phyloP scores from a whole-genome alignment of 1,140 invertebrate species.

The Helicoverpa armigera region DNA sequence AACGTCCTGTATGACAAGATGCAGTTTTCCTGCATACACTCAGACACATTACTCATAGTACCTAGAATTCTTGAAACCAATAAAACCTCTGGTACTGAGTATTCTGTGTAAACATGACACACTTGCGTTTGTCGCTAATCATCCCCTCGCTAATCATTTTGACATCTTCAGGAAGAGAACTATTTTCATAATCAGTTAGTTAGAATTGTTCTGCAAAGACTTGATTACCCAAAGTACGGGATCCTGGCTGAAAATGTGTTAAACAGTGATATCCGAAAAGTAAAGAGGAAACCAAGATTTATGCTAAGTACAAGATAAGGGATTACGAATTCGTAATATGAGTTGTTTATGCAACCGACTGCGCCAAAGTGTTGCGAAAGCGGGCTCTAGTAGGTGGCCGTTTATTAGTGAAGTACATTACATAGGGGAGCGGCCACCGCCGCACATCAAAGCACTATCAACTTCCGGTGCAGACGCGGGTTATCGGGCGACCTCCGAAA shows the following conservation, averaged over 20 bases:
- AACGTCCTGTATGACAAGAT: neutral
- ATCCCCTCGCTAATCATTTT: neutral
- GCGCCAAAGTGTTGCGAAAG: neutral
- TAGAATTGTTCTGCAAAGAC: neutral
- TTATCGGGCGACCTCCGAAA: conserved; percentile 83
- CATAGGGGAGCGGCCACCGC: conserved; percentile 67
- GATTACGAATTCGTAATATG: neutral
- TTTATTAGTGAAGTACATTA: conserved; percentile 55
- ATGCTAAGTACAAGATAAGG: too few species aligned
- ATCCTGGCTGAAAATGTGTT: too few species aligned
- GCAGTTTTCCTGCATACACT: neutral
- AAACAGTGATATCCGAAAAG: too few species aligned
- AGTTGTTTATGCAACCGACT: neutral
- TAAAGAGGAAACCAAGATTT: too few species aligned
- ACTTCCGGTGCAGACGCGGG: conserved; percentile 78
- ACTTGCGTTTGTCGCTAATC: neutral
- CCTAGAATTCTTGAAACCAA: neutral
- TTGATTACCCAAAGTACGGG: too few species aligned
- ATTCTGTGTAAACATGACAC: neutral
- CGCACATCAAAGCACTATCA: conserved; percentile 81
- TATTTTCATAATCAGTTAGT: neutral
- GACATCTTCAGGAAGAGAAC: neutral
- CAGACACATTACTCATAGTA: too few species aligned
- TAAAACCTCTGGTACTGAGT: neutral
- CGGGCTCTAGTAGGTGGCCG: conserved; percentile 33